These are phyloP conservation scores for Ondatra zibethicus DNA, from an alignment of 2,113 vertebrate species.

Conservation along the genomic window DNA sequence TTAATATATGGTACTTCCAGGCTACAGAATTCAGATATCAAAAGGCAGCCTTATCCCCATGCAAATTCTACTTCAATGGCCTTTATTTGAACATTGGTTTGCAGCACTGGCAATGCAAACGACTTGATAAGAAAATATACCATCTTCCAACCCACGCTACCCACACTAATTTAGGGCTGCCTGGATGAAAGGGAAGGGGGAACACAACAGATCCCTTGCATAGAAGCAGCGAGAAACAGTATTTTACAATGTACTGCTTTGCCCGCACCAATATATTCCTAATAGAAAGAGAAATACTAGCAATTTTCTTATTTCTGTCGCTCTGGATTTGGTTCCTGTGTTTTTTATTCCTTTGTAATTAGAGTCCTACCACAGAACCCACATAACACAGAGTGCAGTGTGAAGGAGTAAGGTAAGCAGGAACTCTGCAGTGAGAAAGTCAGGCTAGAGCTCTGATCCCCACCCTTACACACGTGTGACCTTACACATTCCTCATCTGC, in stretches of 20 bases:
- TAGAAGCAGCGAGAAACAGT: neutral
- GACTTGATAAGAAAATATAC: neutral
- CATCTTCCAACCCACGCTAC: too few relatives aligned
- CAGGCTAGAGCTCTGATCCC: neutral
- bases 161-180: neutral
- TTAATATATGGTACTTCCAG: conserved; percentile 51
- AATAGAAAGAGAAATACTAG: conserved; percentile 15
- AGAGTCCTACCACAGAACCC: neutral
- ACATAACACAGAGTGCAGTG: neutral
- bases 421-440: neutral
- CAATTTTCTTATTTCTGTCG: conserved; percentile 20
- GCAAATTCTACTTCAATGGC: conserved; percentile 19
- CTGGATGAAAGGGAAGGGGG: neutral
- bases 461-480: neutral
- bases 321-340: conserved; percentile 32
- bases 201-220: neutral
- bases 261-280: neutral
- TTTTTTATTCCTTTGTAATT: neutral
- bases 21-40: conserved; percentile 36
- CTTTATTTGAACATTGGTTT: conserved; percentile 15
- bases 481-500: neutral
- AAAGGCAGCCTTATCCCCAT: conserved; percentile 18
- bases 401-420: neutral
- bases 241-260: conserved; percentile 14
- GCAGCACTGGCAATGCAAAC: neutral